A percentile compares a stretch with the other conserved stretches of the same genome.
phyloP scores from a whole-genome alignment of 1,140 invertebrate species.

The Caenorhabditis tropicalis region DNA sequence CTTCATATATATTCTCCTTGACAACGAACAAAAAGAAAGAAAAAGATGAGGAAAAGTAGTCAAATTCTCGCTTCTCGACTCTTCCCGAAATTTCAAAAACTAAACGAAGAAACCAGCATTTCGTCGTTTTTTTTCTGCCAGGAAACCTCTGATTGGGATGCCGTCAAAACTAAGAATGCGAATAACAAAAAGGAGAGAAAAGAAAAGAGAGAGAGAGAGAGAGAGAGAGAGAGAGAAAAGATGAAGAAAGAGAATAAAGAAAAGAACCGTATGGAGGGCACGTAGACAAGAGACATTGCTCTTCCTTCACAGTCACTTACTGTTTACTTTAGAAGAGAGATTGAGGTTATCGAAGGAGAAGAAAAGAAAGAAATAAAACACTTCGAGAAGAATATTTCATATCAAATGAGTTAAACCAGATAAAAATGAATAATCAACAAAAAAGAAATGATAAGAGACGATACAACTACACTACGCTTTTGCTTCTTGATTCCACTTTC shows the following conservation, averaged over 20 bases:
- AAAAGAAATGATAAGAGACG: background rate
- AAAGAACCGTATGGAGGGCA: background rate
- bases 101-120: background rate
- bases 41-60: background rate
- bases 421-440: background rate
- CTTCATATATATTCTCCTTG: background rate
- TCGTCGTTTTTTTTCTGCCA: background rate
- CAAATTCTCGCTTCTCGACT: background rate
- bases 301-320: background rate
- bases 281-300: background rate
- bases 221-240: background rate
- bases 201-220: background rate
- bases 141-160: background rate
- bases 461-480: conserved; percentile 10
- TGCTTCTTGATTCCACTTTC: background rate
- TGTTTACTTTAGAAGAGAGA: background rate
- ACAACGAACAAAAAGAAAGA: background rate
- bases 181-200: background rate
- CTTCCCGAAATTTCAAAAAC: background rate
- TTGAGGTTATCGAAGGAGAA: background rate
- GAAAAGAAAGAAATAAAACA: background rate
- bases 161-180: background rate
- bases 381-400: background rate
- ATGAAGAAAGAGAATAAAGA: no score
- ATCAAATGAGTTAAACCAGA: background rate